Evolutionary conservation across 2,113 vertebrate genomes (phyloP), one percentile per base, ranked within the genome.

Genomic region (Silurus glanis): DNA sequence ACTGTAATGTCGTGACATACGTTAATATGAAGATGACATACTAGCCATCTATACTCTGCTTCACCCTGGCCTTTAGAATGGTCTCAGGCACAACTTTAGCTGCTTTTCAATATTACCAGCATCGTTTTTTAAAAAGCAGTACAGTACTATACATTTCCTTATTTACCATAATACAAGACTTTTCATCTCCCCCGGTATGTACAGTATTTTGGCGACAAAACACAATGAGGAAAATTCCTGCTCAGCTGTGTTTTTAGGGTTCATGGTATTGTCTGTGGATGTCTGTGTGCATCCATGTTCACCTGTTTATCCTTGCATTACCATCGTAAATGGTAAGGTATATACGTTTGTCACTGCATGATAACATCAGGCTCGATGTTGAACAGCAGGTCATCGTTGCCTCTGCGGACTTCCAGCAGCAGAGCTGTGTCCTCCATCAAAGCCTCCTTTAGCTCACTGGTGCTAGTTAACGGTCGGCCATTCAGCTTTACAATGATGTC

Each of bases 401-500:
- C 97, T 47, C 97, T 92, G 86, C 96, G 95, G 49, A 98, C 96
- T 92, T 98, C 97, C 91, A 98, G 94, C 90, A 99, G 94, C 76
- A 98, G 92, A 7, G 96, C 95, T 0, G 96, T 96, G 91, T 99
- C 97, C 0, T 95, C 96, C 88, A 95, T 94, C 84, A 99, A 94
- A 0, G 97, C 97, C 83, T 95, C 97, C 78, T 98, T 97, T 83
- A 99, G 93, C 90, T 98, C 97, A 4, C 94, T 94, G 0, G 97
- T 96, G 87, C 93, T 96, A 82, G 88, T 10, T 90, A 99, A 91
- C 0, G 96, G 94, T 9, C 93, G 94, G 23, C 97, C 97, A 14
- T 98, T 98, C 88, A 99, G 96, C 89, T 97, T 98, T 67, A 98
- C 96, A 4, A 98, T 96, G 79, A 99, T 95, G 91, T 98, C 97